Evolutionary conservation across 2,113 vertebrate genomes (phyloP).

Genomic region (Epinephelus lanceolatus): DNA sequence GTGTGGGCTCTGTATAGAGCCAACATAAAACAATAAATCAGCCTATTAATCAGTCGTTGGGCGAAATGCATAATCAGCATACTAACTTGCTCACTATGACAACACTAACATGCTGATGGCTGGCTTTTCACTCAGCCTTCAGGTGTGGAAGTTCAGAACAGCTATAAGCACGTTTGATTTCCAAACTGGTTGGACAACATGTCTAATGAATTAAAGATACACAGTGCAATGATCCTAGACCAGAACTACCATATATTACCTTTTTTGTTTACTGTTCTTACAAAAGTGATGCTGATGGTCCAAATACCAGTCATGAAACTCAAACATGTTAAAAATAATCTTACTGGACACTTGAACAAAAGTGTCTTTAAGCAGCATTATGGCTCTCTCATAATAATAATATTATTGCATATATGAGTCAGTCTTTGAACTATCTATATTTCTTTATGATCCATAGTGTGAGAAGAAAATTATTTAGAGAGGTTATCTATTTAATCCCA

Average conservation of each 20-base stretch:
- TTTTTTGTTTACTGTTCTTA: background rate
- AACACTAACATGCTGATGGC: too few relatives aligned
- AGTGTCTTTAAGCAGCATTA: background rate
- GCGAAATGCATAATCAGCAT: too few relatives aligned
- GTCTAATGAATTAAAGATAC: too few relatives aligned
- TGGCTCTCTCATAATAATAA: background rate
- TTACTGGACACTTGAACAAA: background rate
- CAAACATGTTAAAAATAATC: background rate
- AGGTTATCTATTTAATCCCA: conserved; percentile 22
- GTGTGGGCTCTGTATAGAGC: too few relatives aligned
- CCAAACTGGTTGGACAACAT: too few relatives aligned
- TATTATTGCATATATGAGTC: conserved; percentile 10
- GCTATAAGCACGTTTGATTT: too few relatives aligned
- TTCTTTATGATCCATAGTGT: conserved; percentile 23
- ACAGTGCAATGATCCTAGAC: background rate
- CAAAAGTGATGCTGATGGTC: background rate
- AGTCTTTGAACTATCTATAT: conserved; percentile 26
- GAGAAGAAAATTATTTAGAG: conserved; percentile 24
- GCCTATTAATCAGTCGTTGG: too few relatives aligned
- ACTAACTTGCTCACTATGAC: too few relatives aligned
- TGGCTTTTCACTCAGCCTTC: too few relatives aligned
- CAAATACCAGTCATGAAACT: background rate
- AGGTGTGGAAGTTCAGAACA: too few relatives aligned
- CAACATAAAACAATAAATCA: too few relatives aligned
- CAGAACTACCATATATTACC: background rate